Evolutionary conservation across 2,113 vertebrate genomes (phyloP).

Genomic region (Thalassarche chlororhynchos): DNA sequence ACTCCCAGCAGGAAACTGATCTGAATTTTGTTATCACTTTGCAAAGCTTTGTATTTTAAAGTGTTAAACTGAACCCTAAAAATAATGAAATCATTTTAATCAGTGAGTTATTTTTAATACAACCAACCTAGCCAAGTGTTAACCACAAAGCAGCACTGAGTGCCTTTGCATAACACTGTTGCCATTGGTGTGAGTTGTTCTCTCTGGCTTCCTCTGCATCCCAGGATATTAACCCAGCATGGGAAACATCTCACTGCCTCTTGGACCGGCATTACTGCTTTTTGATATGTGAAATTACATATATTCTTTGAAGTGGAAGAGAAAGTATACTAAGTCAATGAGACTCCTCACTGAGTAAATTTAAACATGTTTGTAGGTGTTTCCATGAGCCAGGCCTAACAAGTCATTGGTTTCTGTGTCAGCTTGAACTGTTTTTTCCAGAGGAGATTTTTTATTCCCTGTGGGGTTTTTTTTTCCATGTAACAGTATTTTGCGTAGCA

Average conservation of each 20-base stretch:
- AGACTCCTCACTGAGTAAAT: background rate
- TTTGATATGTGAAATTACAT: constrained; percentile 62
- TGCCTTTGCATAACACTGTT: background rate
- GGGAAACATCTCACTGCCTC: background rate
- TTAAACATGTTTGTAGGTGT: background rate
- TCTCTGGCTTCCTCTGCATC: constrained; percentile 15
- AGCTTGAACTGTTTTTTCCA: background rate
- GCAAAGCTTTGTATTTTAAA: background rate
- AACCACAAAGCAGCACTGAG: background rate
- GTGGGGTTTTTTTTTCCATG: background rate
- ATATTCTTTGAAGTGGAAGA: constrained; percentile 38
- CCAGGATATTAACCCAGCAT: constrained; percentile 11
- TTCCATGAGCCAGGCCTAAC: background rate
- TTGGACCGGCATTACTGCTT: background rate
- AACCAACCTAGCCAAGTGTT: background rate
- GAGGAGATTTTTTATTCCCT: background rate
- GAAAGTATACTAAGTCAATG: background rate
- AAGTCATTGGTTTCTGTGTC: background rate
- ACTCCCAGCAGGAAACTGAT: background rate
- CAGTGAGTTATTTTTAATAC: constrained; percentile 35
- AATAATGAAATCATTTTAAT: constrained; percentile 10
- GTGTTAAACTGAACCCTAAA: background rate
- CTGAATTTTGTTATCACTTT: background rate
- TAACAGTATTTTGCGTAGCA: background rate
- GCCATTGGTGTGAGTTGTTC: constrained; percentile 1